Base-by-base conservation (phyloP, 2,113 vertebrate species). In the Amia ocellicauda region DNA sequence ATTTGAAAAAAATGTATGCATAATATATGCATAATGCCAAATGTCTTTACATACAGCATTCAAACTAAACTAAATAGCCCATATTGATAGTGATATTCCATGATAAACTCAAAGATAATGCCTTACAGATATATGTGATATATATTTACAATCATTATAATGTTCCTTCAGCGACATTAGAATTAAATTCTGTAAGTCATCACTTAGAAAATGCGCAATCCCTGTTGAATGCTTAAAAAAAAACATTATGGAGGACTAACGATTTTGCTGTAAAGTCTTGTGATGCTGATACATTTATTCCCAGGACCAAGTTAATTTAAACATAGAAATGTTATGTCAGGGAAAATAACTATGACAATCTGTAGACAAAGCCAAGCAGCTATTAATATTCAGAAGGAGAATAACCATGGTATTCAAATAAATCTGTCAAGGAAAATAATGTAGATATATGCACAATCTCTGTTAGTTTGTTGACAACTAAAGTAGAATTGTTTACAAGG, bases 331-430 rank as follows among this genome's bases (percentile, higher is more conserved):
- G 51, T 75, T 71, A 65, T 63, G 26, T 64, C 66, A 69, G 65
- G 62, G 53, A 42, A 68, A 51, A 64, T 67, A 65, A 58, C 66
- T 67, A 73, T 57, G 40, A 79, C 67, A 56, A 79, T 73, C 61
- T 74, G 53, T 53, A 69, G 45, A 51, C 63, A 69, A 69, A 66
- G 68, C 68, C 64, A 69, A 70, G 43, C 62, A 68, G 41, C 73
- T 64, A 81, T 83, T 77, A 77, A 63, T 55, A 78, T 81, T 75
- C 27, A 9, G 19, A 67, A 70, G 63, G 45, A 69, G 58, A 77
- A 70, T 55, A 67, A 80, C 59, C 49, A 71, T 61, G 78, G 75
- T 77, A 78, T 70, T 78, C 69, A 75, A 76, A 74, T 62, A 78
- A 77, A 80, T 69, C 64, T 70, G 64, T 40, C 3, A 58, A 64